Base-by-base conservation (phyloP, 2,888 invertebrate species). In the Orthosia cruda region DNA sequence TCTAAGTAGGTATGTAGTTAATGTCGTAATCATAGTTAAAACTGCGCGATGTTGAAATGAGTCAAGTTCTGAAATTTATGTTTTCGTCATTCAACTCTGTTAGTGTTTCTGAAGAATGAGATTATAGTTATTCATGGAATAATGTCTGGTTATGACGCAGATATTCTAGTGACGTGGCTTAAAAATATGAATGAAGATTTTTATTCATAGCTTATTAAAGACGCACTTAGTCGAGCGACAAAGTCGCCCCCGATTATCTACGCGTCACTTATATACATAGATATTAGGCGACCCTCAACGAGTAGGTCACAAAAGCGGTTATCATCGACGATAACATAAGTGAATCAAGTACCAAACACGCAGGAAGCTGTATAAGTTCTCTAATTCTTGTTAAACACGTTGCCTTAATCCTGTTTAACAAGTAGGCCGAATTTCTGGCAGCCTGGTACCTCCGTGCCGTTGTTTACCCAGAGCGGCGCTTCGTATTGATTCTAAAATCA, bases 401-500 rank as follows among this genome's bases (percentile, higher is more conserved):
- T 32, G 12, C 57, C 15, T 50, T 73, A 80, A 80, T 76, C 50
- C 61, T 73, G 26, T 50, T 59, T 18, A 26, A 20, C 32, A 15
- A 64, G 15, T 52, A 40, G 45, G 55, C 57, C 12, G 20, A 73
- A 73, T 77, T 70, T 85, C 74, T 71, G 74, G 49, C 77, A 72
- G 71, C 72, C 71, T 71, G 61, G 68, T 52, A 32, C 40, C 57
- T 32, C 18, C 20, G 69, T 32, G 23, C 18, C 20, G 69, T 32
- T 76, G 66, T 76, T 74, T 69, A 62, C 81, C 59, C 54, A 54
- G 63, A 73, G 52, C 74, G 70, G 69, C 81, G 81, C 66, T 83
- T 82, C 84, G 89, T 91, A 92, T 92, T 90, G 92, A 92, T 92
- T 91, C 88, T 92, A 89, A 89, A 92, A 89, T 78, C 74, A 77